Evolutionary conservation across 2,113 vertebrate species (phyloP).

Genomic region (Protomyctophum bolini): DNA sequence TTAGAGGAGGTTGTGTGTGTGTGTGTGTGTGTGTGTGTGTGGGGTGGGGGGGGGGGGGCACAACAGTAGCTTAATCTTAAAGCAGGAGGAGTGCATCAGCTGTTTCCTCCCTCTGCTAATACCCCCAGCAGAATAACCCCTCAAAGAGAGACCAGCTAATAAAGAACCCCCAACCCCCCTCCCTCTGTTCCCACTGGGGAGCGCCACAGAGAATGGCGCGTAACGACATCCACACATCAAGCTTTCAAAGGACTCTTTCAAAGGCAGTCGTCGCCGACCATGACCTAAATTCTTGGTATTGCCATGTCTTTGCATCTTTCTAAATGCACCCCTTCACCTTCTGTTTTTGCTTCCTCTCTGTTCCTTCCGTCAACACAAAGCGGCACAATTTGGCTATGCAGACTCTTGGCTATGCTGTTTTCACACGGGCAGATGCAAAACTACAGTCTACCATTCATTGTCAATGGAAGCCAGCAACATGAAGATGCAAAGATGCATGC

Average conservation of each 20-base stretch:
- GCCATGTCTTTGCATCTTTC: slow-evolving; percentile 54
- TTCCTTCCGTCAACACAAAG: too few relatives aligned
- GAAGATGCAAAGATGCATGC: too few relatives aligned
- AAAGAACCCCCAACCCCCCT: slow-evolving; percentile 26
- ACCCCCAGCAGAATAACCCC: slow-evolving; percentile 37
- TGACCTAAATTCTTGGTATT: slow-evolving; percentile 69
- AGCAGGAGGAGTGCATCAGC: slow-evolving; percentile 50
- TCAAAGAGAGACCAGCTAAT: slow-evolving; percentile 38
- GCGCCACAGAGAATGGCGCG: slow-evolving; percentile 35
- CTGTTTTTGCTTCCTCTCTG: too few relatives aligned
- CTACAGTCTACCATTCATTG: too few relatives aligned
- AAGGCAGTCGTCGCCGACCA: slow-evolving; percentile 43
- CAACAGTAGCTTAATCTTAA: slow-evolving; percentile 2
- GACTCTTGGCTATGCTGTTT: too few relatives aligned
- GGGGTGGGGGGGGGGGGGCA: background rate
- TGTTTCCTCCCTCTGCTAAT: slow-evolving; percentile 56
- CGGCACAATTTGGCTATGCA: too few relatives aligned
- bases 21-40: background rate
- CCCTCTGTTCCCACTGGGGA: slow-evolving; percentile 43
- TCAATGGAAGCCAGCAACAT: too few relatives aligned
- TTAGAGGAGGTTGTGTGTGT: background rate
- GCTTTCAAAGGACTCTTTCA: slow-evolving; percentile 56
- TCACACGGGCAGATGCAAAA: too few relatives aligned
- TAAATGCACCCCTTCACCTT: slow-evolving; percentile 29
- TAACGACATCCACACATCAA: slow-evolving; percentile 65